These are phyloP conservation scores for Tokudaia tokunoshimensis DNA, from an alignment of 2,797 vertebrate genomes.

Conservation along the genomic window DNA sequence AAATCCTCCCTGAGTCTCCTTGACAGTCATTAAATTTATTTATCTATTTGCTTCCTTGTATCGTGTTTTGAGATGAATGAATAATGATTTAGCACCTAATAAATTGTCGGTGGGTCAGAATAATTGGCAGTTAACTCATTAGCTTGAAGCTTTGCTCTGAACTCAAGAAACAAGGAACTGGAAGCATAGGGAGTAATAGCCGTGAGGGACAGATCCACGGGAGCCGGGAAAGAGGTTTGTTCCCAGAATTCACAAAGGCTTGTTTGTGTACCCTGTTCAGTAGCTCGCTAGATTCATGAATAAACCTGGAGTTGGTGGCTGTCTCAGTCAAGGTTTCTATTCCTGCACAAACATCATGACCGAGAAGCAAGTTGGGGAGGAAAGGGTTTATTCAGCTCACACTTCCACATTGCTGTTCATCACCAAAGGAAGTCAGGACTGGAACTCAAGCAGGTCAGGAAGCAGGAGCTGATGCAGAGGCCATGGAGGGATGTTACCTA, in stretches of 20 bases:
- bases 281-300: neutral
- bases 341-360: too few relatives aligned
- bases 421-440: too few relatives aligned
- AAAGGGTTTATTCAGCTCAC: too few relatives aligned
- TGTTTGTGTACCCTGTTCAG: neutral
- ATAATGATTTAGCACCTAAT: neutral
- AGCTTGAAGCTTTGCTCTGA: neutral
- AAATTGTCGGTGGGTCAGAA: neutral
- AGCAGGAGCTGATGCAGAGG: too few relatives aligned
- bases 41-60: neutral
- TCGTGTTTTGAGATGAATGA: neutral
- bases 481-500: too few relatives aligned
- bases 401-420: too few relatives aligned
- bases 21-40: neutral
- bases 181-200: neutral
- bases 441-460: too few relatives aligned
- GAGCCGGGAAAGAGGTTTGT: neutral
- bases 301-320: neutral
- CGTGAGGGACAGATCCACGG: neutral
- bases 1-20: neutral
- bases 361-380: too few relatives aligned
- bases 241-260: neutral
- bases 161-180: fast-evolving
- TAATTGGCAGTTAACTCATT: neutral
- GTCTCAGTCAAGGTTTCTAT: too few relatives aligned